Conservation (phyloP, 2,888 invertebrate genomes). For the Lucinisca nassula region DNA sequence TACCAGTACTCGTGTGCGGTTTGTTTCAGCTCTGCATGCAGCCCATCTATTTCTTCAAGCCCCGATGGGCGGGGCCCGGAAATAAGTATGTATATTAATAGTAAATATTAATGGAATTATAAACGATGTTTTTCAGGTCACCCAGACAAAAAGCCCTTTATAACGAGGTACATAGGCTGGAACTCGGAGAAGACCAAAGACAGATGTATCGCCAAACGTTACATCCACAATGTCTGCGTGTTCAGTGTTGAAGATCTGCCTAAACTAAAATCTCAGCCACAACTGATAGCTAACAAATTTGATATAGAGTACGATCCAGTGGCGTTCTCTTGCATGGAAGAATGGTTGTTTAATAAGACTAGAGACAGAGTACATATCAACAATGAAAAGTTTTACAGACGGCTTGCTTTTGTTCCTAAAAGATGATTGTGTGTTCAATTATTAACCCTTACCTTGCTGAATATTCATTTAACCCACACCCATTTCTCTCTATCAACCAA, state of each 20-base stretch:
- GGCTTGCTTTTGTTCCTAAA: constrained; percentile 8
- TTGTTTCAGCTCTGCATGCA: too few species aligned
- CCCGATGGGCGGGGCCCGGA: too few species aligned
- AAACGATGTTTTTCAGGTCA: too few species aligned
- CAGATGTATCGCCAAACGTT: constrained; percentile 54
- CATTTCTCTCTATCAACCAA: too few species aligned
- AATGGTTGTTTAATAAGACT: constrained; percentile 72
- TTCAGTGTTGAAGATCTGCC: constrained; percentile 82
- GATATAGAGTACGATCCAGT: constrained; percentile 81
- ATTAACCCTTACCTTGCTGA: too few species aligned
- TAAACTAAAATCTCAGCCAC: constrained; percentile 68
- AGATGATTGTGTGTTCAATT: neutral
- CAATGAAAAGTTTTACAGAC: constrained; percentile 39
- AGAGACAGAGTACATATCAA: constrained; percentile 15
- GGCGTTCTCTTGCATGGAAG: constrained; percentile 84
- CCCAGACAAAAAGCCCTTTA: constrained; percentile 63
- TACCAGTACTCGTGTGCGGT: too few species aligned
- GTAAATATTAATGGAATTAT: too few species aligned
- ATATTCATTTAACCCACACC: too few species aligned
- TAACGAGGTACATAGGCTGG: constrained; percentile 74
- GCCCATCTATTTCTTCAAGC: too few species aligned
- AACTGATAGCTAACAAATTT: constrained; percentile 87
- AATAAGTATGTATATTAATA: too few species aligned
- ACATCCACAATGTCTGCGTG: constrained; percentile 78
- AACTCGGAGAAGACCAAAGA: constrained; percentile 45